Evolutionary conservation across 2,888 invertebrate species (phyloP).

Genomic region (Zhuqinia jingwanae): DNA sequence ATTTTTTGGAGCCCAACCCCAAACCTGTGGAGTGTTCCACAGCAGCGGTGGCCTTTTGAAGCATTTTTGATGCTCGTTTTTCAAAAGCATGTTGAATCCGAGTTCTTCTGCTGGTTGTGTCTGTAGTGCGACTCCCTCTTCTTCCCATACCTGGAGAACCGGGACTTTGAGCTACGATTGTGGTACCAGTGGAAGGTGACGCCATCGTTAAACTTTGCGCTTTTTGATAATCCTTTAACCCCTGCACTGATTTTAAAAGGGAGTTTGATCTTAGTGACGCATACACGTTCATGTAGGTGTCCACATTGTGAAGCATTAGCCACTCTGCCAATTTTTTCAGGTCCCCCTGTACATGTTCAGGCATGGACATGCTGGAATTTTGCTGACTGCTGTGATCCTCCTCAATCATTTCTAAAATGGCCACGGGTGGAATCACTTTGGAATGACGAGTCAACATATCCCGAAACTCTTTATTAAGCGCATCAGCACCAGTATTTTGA

Average conservation of each 20-base stretch:
- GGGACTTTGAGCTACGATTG: conserved; percentile 76
- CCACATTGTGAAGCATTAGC: conserved; percentile 89
- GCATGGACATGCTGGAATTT: conserved; percentile 81
- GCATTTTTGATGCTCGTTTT: conserved; percentile 90
- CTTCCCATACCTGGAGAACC: conserved; percentile 74
- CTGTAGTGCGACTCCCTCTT: conserved; percentile 46
- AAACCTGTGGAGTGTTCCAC: conserved; percentile 89
- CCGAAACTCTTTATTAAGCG: conserved; percentile 93
- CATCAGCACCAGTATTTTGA: conserved; percentile 91
- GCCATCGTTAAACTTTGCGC: conserved; percentile 80
- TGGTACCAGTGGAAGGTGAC: conserved; percentile 74
- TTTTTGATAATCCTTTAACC: conserved; percentile 90
- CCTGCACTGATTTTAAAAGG: conserved; percentile 87
- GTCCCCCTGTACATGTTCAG: conserved; percentile 87
- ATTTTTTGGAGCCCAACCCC: conserved; percentile 76
- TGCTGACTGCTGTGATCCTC: conserved; percentile 82
- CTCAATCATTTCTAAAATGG: conserved; percentile 88
- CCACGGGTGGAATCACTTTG: conserved; percentile 91
- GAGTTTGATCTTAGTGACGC: conserved; percentile 89
- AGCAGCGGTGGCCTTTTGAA: conserved; percentile 89
- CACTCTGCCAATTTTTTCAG: conserved; percentile 91
- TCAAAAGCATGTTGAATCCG: conserved; percentile 82
- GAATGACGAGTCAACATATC: conserved; percentile 92
- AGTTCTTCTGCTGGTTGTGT: conserved; percentile 54
- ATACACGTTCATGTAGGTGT: conserved; percentile 89